Percentiles rank a stretch among this genome's conserved stretches.
Evolutionary conservation across 2,888 invertebrate species (phyloP).

Genomic region (Allolobophora icterica): DNA sequence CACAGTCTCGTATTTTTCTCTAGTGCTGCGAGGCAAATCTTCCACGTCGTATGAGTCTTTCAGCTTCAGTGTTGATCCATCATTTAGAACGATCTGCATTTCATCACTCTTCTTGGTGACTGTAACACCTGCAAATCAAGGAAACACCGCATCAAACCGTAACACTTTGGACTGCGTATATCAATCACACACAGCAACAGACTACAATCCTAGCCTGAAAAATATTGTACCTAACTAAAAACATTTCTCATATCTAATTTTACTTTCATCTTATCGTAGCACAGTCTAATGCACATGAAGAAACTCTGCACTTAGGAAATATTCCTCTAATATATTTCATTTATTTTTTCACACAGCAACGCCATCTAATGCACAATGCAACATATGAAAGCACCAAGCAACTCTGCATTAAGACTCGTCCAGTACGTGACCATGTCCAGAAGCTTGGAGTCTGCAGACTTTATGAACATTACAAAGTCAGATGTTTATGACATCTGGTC

Average conservation of each 20-base stretch:
- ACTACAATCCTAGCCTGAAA: background rate
- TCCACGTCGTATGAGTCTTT: conserved; percentile 53
- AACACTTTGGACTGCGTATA: background rate
- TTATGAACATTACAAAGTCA: background rate
- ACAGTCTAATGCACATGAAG: background rate
- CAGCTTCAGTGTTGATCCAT: conserved; percentile 71
- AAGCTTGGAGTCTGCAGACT: background rate
- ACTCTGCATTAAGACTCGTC: no score
- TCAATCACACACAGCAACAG: background rate
- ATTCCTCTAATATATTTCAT: background rate
- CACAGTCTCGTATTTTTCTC: background rate
- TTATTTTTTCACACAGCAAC: background rate
- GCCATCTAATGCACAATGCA: no score
- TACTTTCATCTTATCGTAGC: background rate
- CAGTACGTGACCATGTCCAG: background rate
- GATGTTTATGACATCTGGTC: background rate
- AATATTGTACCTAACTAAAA: background rate
- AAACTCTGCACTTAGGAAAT: background rate
- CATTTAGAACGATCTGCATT: conserved; percentile 72
- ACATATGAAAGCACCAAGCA: no score
- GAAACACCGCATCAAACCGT: background rate
- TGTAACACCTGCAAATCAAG: conserved; percentile 71
- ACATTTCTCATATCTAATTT: background rate
- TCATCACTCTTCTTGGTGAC: conserved; percentile 73
- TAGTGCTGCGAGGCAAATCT: background rate